A percentile compares a stretch with the other conserved stretches of the same genome.
phyloP scores from a whole-genome alignment of 2,797 vertebrate genomes.

The Neomorphus geoffroyi region DNA sequence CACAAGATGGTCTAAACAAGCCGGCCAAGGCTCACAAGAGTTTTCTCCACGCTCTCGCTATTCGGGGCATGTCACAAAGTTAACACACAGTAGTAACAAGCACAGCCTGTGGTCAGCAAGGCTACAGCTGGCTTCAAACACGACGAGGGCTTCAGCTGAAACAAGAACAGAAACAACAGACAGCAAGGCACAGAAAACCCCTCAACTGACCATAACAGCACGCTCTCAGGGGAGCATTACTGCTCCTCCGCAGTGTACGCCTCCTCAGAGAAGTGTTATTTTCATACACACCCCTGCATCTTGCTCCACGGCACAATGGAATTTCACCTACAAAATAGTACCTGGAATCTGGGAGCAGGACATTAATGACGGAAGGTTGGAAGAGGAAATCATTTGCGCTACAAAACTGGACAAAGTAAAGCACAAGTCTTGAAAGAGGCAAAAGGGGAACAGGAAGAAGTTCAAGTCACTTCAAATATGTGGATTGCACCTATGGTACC shows the following conservation, averaged over 20 bases:
- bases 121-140: neutral
- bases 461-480: neutral
- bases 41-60: constrained; percentile 10
- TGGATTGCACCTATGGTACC: neutral
- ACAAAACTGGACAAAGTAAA: neutral
- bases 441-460: constrained; percentile 2
- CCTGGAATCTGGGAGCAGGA: neutral
- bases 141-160: neutral
- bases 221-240: neutral
- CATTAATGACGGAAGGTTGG: accelerated
- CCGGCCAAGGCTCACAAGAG: neutral
- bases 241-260: accelerated
- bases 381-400: accelerated
- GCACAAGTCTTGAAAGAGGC: neutral
- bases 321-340: accelerated
- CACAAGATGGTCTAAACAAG: neutral
- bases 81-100: neutral
- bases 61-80: neutral
- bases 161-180: neutral
- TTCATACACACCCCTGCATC: neutral
- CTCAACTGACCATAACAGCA: neutral
- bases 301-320: accelerated
- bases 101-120: neutral
- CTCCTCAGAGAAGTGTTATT: neutral
- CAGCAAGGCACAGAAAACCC: neutral